Conservation (phyloP, 2,113 vertebrate genomes). For the Sinocyclocheilus anophthalmus region DNA sequence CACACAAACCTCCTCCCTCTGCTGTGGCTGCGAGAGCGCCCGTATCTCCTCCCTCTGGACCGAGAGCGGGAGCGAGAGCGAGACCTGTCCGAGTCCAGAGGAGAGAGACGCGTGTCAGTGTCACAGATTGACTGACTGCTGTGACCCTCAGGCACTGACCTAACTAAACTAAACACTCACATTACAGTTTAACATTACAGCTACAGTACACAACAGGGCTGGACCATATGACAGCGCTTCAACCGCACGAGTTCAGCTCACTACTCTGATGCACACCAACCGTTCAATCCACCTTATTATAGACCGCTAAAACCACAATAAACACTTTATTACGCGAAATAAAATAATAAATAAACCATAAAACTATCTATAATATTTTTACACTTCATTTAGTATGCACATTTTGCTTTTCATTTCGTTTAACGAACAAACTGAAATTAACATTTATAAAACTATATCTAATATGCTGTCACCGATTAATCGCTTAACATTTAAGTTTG, state of each 20-base stretch:
- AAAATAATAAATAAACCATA: neutral
- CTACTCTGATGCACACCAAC: too few relatives aligned
- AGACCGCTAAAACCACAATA: too few relatives aligned
- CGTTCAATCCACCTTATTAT: too few relatives aligned
- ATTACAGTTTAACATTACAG: neutral
- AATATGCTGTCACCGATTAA: too few relatives aligned
- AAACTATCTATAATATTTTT: neutral
- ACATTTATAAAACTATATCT: too few relatives aligned
- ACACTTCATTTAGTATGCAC: too few relatives aligned
- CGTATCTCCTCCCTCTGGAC: slow-evolving; percentile 81
- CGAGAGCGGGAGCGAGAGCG: slow-evolving; percentile 79
- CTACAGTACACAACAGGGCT: neutral
- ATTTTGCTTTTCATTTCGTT: too few relatives aligned
- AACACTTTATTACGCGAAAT: neutral
- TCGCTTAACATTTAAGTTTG: too few relatives aligned
- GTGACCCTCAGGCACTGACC: slow-evolving; percentile 18
- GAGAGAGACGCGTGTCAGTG: slow-evolving; percentile 22
- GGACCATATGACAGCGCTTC: slow-evolving; percentile 75
- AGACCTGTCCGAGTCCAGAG: slow-evolving; percentile 72
- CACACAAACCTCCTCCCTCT: slow-evolving; percentile 83
- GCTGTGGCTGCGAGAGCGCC: slow-evolving; percentile 82
- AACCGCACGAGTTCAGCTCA: neutral
- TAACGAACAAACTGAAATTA: too few relatives aligned
- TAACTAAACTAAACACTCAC: neutral
- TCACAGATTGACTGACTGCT: neutral